phyloP scores from a whole-genome alignment of 2,888 invertebrate genomes.

The Polydrusus pterygomalis region DNA sequence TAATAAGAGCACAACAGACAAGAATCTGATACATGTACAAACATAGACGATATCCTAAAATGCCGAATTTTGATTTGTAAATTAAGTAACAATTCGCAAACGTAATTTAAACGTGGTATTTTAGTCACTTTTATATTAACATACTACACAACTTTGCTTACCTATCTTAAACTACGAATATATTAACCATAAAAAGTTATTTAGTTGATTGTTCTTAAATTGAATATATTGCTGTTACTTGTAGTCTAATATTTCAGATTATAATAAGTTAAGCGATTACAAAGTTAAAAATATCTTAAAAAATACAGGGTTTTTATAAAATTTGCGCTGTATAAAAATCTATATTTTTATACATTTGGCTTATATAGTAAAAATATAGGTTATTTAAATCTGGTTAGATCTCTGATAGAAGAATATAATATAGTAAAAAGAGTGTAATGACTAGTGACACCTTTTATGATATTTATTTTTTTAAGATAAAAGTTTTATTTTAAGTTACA shows the following conservation, averaged over 20 bases:
- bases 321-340: not conserved
- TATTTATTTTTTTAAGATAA: not conserved
- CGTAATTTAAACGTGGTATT: too few relatives aligned
- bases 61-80: too few relatives aligned
- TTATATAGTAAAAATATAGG: slow-evolving; percentile 13
- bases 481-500: slow-evolving; percentile 18
- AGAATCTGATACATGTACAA: too few relatives aligned
- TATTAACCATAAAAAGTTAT: slow-evolving; percentile 4
- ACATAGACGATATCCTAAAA: too few relatives aligned
- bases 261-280: not conserved
- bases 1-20: too few relatives aligned
- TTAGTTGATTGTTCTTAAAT: not conserved
- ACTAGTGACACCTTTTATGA: slow-evolving; percentile 20
- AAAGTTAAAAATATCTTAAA: not conserved
- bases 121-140: not conserved
- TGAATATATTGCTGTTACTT: not conserved
- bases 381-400: slow-evolving; percentile 13
- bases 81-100: too few relatives aligned
- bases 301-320: slow-evolving; percentile 8
- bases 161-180: not conserved
- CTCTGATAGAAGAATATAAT: slow-evolving; percentile 15
- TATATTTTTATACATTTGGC: slow-evolving; percentile 26
- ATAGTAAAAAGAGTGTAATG: not conserved
- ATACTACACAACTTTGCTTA: not conserved
- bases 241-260: slow-evolving; percentile 5